These are phyloP conservation scores for Cephonodes hylas DNA, from an alignment of 2,888 invertebrate species.

Conservation along the genomic window DNA sequence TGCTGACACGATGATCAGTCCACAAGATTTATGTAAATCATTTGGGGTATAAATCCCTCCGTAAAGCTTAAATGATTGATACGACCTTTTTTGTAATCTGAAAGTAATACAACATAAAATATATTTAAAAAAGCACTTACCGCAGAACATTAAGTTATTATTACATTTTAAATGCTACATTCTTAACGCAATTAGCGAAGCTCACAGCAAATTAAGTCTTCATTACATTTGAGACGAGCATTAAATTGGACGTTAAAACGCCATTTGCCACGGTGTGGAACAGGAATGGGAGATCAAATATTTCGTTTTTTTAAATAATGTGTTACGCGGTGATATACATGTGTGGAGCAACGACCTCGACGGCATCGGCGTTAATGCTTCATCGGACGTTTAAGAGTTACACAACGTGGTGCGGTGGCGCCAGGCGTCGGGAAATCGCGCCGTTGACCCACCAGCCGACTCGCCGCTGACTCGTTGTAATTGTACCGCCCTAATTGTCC, in stretches of 20 bases:
- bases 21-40: not conserved
- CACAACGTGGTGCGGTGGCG: constrained; percentile 69
- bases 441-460: constrained; percentile 66
- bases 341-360: constrained; percentile 73
- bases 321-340: constrained; percentile 31
- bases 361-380: constrained; percentile 56
- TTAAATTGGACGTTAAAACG: constrained; percentile 14
- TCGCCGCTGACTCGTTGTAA: constrained; percentile 64
- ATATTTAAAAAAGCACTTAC: not conserved
- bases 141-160: not conserved
- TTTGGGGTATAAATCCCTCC: not conserved
- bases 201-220: not conserved
- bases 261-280: constrained; percentile 19
- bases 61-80: not conserved
- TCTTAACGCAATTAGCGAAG: not conserved
- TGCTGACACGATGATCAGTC: too few relatives aligned
- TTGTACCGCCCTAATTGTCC: constrained; percentile 76
- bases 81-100: not conserved
- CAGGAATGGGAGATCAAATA: constrained; percentile 35
- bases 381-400: constrained; percentile 66
- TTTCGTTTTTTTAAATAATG: constrained; percentile 38
- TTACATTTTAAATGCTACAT: not conserved
- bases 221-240: constrained; percentile 13
- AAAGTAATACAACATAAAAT: not conserved
- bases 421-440: constrained; percentile 75